Percentiles rank a stretch among this genome's conserved stretches.
Conservation (phyloP, 2,888 invertebrate species). For the Prosapia bicincta region DNA sequence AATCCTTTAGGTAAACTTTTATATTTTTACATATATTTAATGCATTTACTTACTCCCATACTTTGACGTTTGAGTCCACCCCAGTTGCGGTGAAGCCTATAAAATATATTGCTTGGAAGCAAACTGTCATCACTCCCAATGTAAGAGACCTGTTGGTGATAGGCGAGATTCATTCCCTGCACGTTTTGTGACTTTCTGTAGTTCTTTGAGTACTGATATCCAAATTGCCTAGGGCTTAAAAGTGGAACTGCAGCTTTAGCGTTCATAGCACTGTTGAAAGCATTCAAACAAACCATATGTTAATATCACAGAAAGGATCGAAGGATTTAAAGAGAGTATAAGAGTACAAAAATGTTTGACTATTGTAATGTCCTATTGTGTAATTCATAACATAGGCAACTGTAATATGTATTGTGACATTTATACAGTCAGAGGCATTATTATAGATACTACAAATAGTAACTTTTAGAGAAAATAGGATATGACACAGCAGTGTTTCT, state of each 20-base stretch:
- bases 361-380: not conserved
- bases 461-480: too few species aligned
- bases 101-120: conserved; percentile 50
- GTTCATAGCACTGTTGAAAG: conserved; percentile 47
- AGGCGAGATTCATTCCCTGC: conserved; percentile 47
- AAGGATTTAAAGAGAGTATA: too few species aligned
- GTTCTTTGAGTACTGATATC: conserved; percentile 37
- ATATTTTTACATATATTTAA: too few species aligned
- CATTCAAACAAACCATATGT: too few species aligned
- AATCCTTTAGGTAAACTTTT: too few species aligned
- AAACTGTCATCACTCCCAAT: conserved; percentile 57
- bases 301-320: too few species aligned
- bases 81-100: conserved; percentile 40
- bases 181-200: conserved; percentile 32
- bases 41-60: conserved; percentile 36
- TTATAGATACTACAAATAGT: too few species aligned
- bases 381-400: too few species aligned
- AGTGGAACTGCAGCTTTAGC: conserved; percentile 52
- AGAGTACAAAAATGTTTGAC: not conserved
- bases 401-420: too few species aligned
- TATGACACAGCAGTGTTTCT: too few species aligned
- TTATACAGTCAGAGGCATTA: too few species aligned
- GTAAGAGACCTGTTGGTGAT: conserved; percentile 46
- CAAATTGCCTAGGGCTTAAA: conserved; percentile 45
- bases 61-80: conserved; percentile 45